A percentile compares a stretch with the other conserved stretches of the same genome.
Conservation (phyloP, 2,888 invertebrate genomes). For the Torymus tubicola region DNA sequence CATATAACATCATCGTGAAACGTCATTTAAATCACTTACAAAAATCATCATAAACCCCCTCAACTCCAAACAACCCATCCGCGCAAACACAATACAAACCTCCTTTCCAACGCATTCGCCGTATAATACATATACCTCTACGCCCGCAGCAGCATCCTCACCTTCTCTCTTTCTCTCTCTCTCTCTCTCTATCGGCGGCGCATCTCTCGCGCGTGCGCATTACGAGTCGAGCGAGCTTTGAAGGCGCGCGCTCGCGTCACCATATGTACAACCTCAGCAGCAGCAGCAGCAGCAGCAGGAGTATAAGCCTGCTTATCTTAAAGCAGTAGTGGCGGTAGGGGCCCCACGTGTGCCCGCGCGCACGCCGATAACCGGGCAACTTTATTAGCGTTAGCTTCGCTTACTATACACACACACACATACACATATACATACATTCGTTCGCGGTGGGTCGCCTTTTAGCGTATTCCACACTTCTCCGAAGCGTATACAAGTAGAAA, state of each 20-base stretch:
- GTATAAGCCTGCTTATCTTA: background rate
- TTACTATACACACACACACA: background rate
- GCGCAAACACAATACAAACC: too few species aligned
- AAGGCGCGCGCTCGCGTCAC: background rate
- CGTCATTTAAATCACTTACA: too few species aligned
- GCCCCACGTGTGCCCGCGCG: conserved; percentile 3
- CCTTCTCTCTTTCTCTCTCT: background rate
- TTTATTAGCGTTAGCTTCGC: conserved; percentile 40
- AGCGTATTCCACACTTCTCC: conserved; percentile 50
- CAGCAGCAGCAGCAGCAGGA: background rate
- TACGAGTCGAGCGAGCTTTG: background rate
- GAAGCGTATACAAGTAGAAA: conserved; percentile 41
- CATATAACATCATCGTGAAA: too few species aligned
- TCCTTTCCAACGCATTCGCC: too few species aligned
- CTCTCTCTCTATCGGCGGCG: conserved; percentile 15
- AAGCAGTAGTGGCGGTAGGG: background rate
- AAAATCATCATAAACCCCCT: too few species aligned
- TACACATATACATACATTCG: too few species aligned
- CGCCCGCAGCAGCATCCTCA: too few species aligned
- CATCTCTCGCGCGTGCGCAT: background rate
- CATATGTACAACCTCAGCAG: background rate
- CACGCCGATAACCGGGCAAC: conserved; percentile 46
- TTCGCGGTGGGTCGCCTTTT: conserved; percentile 2
- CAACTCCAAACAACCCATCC: too few species aligned
- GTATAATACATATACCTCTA: too few species aligned